Conservation (phyloP, 2,888 invertebrate genomes). For the Erynnis tages region DNA sequence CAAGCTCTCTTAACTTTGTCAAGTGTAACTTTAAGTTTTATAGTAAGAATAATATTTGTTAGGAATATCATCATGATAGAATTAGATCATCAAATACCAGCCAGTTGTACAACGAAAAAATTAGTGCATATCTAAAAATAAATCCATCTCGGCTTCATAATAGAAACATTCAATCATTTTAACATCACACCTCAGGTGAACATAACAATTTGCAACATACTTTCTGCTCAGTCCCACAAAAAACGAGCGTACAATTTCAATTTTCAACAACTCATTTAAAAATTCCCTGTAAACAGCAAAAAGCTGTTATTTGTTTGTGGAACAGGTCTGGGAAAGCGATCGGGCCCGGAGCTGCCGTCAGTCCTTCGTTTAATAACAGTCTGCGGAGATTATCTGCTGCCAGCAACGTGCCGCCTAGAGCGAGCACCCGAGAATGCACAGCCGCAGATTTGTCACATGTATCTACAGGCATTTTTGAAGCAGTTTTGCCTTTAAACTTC, state of each 20-base stretch:
- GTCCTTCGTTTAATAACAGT: conserved; percentile 75
- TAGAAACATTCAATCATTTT: too few species aligned
- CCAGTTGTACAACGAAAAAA: too few species aligned
- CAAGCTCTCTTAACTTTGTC: too few species aligned
- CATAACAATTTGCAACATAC: too few species aligned
- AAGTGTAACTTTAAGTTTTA: too few species aligned
- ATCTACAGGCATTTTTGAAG: background rate
- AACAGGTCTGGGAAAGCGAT: conserved; percentile 34
- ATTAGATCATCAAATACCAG: too few species aligned
- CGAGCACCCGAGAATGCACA: conserved; percentile 30
- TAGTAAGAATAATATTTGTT: too few species aligned
- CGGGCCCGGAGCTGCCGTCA: conserved; percentile 58
- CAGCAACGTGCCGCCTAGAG: conserved; percentile 60
- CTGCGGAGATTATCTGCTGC: conserved; percentile 69
- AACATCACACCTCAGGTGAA: too few species aligned
- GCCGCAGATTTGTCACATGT: conserved; percentile 1
- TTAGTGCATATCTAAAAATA: too few species aligned
- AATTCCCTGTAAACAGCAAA: conserved; percentile 2
- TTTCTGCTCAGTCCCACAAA: background rate
- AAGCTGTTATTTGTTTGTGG: conserved; percentile 25
- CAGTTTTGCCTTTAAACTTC: too few species aligned
- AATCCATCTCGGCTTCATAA: too few species aligned
- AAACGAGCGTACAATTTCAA: background rate
- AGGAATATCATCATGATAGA: too few species aligned
- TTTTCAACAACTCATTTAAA: conserved; percentile 1